These are phyloP conservation scores for Hippopotamyrus pictus DNA, from an alignment of 2,797 vertebrate genomes.

Conservation along the genomic window DNA sequence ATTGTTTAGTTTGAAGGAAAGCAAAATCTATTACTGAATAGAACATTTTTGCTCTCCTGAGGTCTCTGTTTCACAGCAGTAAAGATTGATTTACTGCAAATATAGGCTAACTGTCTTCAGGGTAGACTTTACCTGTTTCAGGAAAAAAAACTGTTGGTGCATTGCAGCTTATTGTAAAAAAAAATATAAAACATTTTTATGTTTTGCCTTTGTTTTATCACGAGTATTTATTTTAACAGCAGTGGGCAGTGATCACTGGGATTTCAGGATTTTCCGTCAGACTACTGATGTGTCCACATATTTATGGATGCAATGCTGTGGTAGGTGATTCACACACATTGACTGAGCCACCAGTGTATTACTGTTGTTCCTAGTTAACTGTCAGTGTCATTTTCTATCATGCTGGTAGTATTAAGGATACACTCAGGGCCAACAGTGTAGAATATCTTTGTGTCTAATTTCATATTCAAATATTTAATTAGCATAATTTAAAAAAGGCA, in stretches of 20 bases:
- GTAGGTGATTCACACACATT: neutral
- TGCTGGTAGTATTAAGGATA: neutral
- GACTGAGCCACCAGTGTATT: neutral
- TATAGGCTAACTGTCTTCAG: neutral
- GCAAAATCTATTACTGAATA: neutral
- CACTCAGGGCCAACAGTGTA: neutral
- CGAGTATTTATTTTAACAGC: neutral
- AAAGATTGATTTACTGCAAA: neutral
- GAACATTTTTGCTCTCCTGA: neutral
- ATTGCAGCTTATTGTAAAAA: neutral
- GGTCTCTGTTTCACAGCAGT: neutral
- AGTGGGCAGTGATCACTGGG: neutral
- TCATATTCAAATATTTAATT: neutral
- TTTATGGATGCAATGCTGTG: neutral
- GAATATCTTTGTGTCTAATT: neutral
- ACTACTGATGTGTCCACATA: neutral
- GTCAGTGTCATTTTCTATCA: neutral
- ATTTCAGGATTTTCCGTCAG: neutral
- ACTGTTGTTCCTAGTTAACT: neutral
- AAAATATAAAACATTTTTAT: neutral
- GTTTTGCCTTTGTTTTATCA: neutral
- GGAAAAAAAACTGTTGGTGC: neutral
- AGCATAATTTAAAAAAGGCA: neutral
- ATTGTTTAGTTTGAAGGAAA: neutral
- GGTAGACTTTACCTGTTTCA: neutral